Conservation (phyloP, 2,888 invertebrate genomes). For the Idaea biselata region DNA sequence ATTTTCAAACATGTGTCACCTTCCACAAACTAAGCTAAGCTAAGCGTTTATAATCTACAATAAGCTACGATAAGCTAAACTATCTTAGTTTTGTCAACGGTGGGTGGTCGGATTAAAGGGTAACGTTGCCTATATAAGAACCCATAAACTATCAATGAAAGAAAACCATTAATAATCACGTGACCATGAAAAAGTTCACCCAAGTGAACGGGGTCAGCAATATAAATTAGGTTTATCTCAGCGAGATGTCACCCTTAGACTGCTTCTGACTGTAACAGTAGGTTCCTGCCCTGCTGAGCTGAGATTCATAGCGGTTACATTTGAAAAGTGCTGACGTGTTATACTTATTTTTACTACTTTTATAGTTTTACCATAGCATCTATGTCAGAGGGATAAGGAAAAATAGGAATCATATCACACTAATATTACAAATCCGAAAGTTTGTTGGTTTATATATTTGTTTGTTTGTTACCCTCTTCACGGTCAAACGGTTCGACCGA, state of each 20-base stretch:
- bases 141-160: neutral
- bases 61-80: too few relatives aligned
- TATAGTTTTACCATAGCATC: neutral
- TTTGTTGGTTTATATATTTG: too few relatives aligned
- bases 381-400: neutral
- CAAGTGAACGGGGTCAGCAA: neutral
- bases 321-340: neutral
- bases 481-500: too few relatives aligned
- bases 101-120: too few relatives aligned
- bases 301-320: neutral
- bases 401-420: too few relatives aligned
- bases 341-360: neutral
- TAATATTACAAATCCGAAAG: too few relatives aligned
- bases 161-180: neutral
- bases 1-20: too few relatives aligned
- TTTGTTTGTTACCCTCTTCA: too few relatives aligned
- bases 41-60: too few relatives aligned
- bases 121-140: neutral
- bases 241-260: neutral
- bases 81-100: too few relatives aligned
- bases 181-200: neutral
- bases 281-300: neutral
- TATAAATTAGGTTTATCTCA: neutral
- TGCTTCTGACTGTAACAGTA: neutral
- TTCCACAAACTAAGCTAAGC: too few relatives aligned